phyloP scores from a whole-genome alignment of 2,113 vertebrate genomes.

The Neolamprologus brichardi region DNA sequence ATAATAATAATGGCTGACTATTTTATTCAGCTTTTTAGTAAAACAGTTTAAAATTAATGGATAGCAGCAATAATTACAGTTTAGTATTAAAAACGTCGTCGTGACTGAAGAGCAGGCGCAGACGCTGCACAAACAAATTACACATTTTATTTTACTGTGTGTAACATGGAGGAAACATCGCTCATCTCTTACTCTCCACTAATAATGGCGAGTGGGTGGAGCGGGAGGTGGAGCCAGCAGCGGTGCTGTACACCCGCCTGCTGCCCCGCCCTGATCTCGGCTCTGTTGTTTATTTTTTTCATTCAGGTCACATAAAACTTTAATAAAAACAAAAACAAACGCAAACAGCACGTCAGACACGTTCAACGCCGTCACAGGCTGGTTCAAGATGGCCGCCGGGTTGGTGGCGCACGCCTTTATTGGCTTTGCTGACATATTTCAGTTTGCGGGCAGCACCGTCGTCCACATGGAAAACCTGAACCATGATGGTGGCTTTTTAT shows the following conservation, averaged over 20 bases:
- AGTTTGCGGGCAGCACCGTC: neutral
- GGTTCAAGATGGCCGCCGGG: neutral
- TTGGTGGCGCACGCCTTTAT: accelerated
- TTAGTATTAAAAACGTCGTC: neutral
- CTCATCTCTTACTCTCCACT: neutral
- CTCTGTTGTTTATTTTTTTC: neutral
- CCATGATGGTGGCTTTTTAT: neutral
- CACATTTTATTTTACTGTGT: neutral
- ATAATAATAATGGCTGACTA: neutral
- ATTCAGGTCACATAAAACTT: neutral
- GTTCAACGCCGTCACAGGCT: neutral
- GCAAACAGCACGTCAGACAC: neutral
- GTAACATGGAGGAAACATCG: accelerated
- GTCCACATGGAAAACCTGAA: neutral
- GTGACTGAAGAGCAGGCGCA: neutral
- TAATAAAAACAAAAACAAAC: neutral
- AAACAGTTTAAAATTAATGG: neutral
- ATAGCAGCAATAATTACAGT: neutral
- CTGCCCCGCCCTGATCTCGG: neutral
- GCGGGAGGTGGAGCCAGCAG: neutral
- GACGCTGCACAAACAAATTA: neutral
- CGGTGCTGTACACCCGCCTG: neutral
- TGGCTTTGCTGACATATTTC: accelerated
- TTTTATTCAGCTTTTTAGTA: neutral
- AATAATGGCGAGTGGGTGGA: neutral